These are phyloP conservation scores for Micromesistius poutassou DNA, from an alignment of 2,797 vertebrate species.

Conservation along the genomic window DNA sequence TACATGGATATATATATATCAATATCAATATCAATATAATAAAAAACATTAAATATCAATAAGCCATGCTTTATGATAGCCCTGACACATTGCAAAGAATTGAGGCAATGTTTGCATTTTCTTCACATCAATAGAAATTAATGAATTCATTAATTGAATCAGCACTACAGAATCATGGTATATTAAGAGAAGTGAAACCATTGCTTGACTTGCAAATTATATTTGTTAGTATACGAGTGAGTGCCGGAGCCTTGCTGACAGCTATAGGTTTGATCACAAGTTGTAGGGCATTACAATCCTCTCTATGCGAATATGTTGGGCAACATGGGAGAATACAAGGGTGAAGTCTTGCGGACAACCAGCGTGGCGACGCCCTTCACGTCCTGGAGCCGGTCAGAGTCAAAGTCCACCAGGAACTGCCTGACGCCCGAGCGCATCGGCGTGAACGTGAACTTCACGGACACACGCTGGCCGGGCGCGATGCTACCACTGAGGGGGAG, in stretches of 20 bases:
- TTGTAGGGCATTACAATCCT: neutral
- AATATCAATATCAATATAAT: too few species aligned
- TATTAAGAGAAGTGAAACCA: neutral
- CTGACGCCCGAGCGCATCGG: constrained; percentile 65
- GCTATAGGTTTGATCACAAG: neutral
- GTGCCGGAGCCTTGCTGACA: neutral
- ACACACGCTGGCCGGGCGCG: constrained; percentile 61
- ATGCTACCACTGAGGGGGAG: constrained; percentile 56
- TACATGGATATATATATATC: neutral
- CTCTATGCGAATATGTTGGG: neutral
- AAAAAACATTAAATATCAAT: too few species aligned
- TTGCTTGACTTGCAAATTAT: neutral
- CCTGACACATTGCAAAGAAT: neutral
- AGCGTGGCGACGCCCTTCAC: constrained; percentile 72
- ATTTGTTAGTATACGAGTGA: neutral
- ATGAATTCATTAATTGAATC: neutral
- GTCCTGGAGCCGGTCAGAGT: constrained; percentile 71
- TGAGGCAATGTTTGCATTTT: neutral
- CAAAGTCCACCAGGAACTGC: constrained; percentile 76
- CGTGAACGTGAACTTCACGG: constrained; percentile 59
- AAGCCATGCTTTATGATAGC: neutral
- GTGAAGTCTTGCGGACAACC: constrained; percentile 56
- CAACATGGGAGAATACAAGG: neutral
- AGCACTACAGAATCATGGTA: neutral
- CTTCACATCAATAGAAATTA: neutral